Conservation (phyloP, 2,113 vertebrate species). For the Rhineura floridana region DNA sequence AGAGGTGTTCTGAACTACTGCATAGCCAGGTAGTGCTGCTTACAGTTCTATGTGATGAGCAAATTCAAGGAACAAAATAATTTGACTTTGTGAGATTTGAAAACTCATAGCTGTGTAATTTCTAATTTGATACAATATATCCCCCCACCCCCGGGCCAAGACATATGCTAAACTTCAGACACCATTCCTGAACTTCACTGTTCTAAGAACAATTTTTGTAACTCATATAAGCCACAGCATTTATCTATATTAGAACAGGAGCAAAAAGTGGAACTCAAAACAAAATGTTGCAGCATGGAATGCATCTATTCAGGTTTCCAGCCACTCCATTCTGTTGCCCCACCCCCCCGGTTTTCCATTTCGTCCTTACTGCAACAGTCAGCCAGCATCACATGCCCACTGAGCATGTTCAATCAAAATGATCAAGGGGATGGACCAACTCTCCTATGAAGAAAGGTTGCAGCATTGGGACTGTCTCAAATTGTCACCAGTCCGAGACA, state of each 20-base stretch:
- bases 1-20: background rate
- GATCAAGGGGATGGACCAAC: no score
- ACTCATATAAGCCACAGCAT: background rate
- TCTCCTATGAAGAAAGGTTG: no score
- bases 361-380: background rate
- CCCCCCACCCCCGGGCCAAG: background rate
- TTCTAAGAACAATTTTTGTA: background rate
- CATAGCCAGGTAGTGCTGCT: background rate
- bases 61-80: background rate
- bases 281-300: no score
- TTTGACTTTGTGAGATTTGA: background rate
- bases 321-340: background rate
- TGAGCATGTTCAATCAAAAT: background rate
- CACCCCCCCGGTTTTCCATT: background rate
- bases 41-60: background rate
- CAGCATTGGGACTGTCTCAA: no score
- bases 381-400: background rate
- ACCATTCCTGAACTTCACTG: background rate
- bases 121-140: background rate
- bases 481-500: no score
- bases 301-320: background rate
- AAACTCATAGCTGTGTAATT: background rate
- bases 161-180: background rate
- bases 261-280: background rate
- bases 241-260: background rate